A percentile compares a stretch with the other conserved stretches of the same genome.
Conservation (phyloP, 2,888 invertebrate species). For the Actias luna region DNA sequence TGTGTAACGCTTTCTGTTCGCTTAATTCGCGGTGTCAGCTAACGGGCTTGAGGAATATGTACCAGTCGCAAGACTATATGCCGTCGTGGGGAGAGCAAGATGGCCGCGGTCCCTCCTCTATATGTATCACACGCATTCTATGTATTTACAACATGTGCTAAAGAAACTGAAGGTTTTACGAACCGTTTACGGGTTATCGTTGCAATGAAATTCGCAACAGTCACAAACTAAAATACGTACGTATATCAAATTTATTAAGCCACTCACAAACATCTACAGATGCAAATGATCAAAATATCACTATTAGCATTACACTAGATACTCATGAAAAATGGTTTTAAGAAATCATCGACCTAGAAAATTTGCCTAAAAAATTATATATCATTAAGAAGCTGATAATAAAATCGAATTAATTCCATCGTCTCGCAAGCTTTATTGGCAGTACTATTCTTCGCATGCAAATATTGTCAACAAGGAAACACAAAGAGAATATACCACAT, state of each 20-base stretch:
- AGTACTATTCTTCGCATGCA: background rate
- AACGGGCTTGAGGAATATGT: constrained; percentile 33
- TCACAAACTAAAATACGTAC: constrained; percentile 29
- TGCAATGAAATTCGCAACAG: constrained; percentile 22
- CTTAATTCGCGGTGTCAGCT: constrained; percentile 54
- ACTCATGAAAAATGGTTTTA: background rate
- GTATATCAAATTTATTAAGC: constrained; percentile 31
- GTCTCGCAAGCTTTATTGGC: background rate
- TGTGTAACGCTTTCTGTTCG: constrained; percentile 59
- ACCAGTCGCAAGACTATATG: constrained; percentile 54
- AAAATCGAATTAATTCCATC: background rate
- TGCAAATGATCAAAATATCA: constrained; percentile 1
- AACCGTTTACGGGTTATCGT: background rate
- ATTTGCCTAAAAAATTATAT: background rate
- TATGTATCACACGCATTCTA: constrained; percentile 59
- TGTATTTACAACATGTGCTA: constrained; percentile 41
- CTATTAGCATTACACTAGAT: background rate
- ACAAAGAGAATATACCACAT: background rate
- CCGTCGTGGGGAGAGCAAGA: constrained; percentile 75
- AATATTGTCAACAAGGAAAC: background rate
- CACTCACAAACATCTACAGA: background rate
- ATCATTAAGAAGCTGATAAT: background rate
- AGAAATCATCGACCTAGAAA: background rate
- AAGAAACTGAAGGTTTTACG: constrained; percentile 61
- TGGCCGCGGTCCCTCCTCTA: constrained; percentile 71